Base-by-base conservation (phyloP, 2,888 invertebrate species). In the Lasioglossum calceatum region DNA sequence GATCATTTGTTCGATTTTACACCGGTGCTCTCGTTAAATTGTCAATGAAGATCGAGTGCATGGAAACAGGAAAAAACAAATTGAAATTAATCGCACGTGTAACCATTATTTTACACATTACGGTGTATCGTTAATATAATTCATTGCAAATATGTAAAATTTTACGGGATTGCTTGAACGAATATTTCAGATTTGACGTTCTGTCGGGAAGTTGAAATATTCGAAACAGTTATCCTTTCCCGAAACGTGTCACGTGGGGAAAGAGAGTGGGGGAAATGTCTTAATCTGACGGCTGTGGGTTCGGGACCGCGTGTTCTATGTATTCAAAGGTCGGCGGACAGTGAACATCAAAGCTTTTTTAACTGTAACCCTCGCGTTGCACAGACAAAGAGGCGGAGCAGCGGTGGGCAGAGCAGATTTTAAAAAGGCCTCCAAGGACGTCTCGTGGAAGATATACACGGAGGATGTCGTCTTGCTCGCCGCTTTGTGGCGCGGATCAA, bases 401-500 rank as follows among this genome's bases (percentile, higher is more conserved):
- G 27, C 61, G n/a, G 8, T 27, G 61, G 27, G 61, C 64, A 12
- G 61, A 32, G 77, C 44, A 47, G 27, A 73, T 78, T 83, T 75
- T 83, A 79, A 86, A 87, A 86, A 76, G 81, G 76, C 44, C 83
- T 73, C 78, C 77, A 39, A 83, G 87, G 78, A 87, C 64, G 82
- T 82, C 87, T 74, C 79, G 64, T 32, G 67, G 61, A 75, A 81
- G 71, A 77, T 80, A 77, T 76, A 78, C 75, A 27, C 77, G 1
- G 61, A 23, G 77, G 64, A 79, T 72, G 85, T 88, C 87, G 70
- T 88, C 87, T 81, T 81, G 77, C 77, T 79, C 77, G 80, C 81
- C 77, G 77, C 85, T 88, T 88, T 84, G 88, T 82, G 83, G 79
- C 84, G 79, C 79, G 88, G 84, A 87, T 87, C 87, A 87, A 87